These are phyloP conservation scores for Drosophila lacteicornis DNA, from an alignment of 1,140 invertebrate genomes.

Conservation along the genomic window DNA sequence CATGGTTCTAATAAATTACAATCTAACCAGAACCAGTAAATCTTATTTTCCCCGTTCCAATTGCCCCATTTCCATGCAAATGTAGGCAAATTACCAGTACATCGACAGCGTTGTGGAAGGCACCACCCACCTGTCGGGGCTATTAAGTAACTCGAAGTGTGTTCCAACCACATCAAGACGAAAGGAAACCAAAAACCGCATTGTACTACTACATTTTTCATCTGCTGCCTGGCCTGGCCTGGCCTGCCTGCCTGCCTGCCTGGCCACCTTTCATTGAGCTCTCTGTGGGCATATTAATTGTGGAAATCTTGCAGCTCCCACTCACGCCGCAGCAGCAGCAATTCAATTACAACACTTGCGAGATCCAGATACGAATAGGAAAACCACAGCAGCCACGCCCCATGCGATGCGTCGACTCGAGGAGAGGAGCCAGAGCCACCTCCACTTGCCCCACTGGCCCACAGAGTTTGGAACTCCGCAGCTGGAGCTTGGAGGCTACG, in stretches of 20 bases:
- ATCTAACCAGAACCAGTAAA: neutral
- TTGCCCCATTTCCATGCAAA: constrained; percentile 29
- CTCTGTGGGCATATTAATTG: constrained; percentile 49
- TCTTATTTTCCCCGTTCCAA: constrained; percentile 4
- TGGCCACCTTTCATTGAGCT: constrained; percentile 35
- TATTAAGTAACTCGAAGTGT: constrained; percentile 29
- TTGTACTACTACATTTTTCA: constrained; percentile 23
- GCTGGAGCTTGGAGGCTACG: constrained; percentile 5
- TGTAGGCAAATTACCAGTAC: neutral
- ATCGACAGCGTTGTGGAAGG: constrained; percentile 12
- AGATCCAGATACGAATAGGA: constrained; percentile 18
- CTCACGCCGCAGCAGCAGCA: constrained; percentile 24
- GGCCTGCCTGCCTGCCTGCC: neutral
- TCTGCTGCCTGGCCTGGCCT: neutral
- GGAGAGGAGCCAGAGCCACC: constrained; percentile 17
- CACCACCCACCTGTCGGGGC: constrained; percentile 33
- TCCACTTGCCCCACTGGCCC: constrained; percentile 46
- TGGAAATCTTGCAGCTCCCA: constrained; percentile 49
- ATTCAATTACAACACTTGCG: constrained; percentile 61
- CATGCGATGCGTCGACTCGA: constrained; percentile 43
- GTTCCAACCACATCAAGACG: constrained; percentile 31
- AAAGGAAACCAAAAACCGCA: constrained; percentile 45
- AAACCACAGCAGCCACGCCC: constrained; percentile 52
- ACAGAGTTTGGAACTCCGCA: constrained; percentile 32
- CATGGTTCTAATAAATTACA: neutral